Percentiles rank a stretch among this genome's conserved stretches.
Evolutionary conservation across 2,113 vertebrate genomes (phyloP).

Genomic region (Zosterops japonicus): DNA sequence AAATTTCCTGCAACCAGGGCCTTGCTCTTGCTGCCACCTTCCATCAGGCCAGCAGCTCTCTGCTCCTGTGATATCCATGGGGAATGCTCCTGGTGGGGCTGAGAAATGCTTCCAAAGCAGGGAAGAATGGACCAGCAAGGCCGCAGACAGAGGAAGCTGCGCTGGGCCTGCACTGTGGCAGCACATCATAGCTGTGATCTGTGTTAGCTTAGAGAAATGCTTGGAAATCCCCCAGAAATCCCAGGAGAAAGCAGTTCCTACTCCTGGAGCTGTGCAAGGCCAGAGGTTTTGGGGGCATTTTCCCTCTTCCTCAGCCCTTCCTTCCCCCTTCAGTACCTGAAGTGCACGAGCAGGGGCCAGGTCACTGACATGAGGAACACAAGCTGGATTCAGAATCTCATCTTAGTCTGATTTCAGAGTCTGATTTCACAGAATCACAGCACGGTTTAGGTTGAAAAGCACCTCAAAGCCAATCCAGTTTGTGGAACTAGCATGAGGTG

Average conservation of each 20-base stretch:
- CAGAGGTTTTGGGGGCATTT: neutral
- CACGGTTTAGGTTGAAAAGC: fast-evolving
- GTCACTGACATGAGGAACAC: neutral
- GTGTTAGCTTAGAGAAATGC: neutral
- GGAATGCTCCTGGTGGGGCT: neutral
- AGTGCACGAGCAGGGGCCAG: neutral
- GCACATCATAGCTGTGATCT: fast-evolving
- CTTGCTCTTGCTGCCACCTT: neutral
- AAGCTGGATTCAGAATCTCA: no score
- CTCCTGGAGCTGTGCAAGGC: neutral
- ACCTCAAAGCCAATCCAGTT: neutral
- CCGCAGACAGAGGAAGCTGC: neutral
- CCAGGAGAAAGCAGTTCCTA: neutral
- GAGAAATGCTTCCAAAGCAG: neutral
- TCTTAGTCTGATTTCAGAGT: neutral
- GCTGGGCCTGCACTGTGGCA: fast-evolving
- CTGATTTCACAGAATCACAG: no score
- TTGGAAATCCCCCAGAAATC: neutral
- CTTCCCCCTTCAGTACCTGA: neutral
- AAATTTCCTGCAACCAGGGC: neutral
- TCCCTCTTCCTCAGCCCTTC: neutral
- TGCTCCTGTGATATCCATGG: fast-evolving
- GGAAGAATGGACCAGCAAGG: neutral
- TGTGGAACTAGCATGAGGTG: fast-evolving
- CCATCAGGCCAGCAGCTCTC: neutral